Base-by-base conservation (phyloP, 2,113 vertebrate genomes). In the Oryzias melastigma region DNA sequence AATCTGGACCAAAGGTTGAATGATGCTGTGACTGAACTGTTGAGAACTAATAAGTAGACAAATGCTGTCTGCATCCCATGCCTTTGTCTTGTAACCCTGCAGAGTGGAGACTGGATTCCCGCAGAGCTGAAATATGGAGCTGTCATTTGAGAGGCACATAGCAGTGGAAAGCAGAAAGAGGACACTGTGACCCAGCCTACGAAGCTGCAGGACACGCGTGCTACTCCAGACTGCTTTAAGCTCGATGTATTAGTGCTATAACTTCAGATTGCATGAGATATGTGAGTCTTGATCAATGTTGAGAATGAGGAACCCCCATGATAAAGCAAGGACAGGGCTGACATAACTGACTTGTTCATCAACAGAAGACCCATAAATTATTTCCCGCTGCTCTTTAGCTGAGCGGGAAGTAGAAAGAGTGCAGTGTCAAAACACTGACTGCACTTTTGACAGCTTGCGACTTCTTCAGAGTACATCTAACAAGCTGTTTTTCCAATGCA, bases 111-210 rank as follows among this genome's bases (percentile, higher is more conserved):
- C 51, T 62, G 73, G 47, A 74, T 53, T 65, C 77, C 77, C 40
- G 65, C 61, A 52, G 83, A 75, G 77, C 73, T 85, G 75, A 85
- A 85, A 83, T 84, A 86, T 88, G 80, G 71, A 75, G 73, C 80
- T 83, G 83, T 89, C 85, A 81, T 17, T 8, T 1, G 44, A 73
- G 58, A 43, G 67, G 66, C 68, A 65, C n/a, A 65, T n/a, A 56
- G 67, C 49, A 45, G 68, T 54, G 56, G 60, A 62, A 47, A 66
- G 68, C 56, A 58, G 60, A 64, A 47, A 66, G 71, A 82, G 69
- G 80, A 82, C 82, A 62, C 62, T 12, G 69, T 76, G 81, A 83
- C 79, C 81, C 71, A 65, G 56, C 54, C 72, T 52, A 60, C 52
- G 51, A 63, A 22, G n/a, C 59, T 46, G 50, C 29, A 18, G 29